Evolutionary conservation across 2,797 vertebrate genomes (phyloP).

Genomic region (Rhinella marina): DNA sequence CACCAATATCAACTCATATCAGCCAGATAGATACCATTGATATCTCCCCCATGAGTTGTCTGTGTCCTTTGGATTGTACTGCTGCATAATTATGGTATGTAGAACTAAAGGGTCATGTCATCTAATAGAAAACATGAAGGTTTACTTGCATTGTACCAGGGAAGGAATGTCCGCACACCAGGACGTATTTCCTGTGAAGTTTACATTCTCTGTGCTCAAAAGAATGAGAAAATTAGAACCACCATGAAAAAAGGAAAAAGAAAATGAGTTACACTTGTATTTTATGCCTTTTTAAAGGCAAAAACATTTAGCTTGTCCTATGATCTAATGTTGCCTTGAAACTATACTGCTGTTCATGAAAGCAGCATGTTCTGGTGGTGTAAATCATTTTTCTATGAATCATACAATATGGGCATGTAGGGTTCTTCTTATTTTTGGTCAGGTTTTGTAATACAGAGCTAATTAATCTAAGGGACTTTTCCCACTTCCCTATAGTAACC

Average conservation of each 20-base stretch:
- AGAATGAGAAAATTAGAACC: slow-evolving; percentile 34
- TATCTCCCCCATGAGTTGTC: neutral
- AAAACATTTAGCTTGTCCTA: neutral
- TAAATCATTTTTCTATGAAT: neutral
- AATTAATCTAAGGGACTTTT: too few relatives aligned
- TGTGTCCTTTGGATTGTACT: neutral
- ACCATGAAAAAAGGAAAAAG: neutral
- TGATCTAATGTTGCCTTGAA: neutral
- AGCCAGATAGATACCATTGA: neutral
- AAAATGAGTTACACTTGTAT: slow-evolving; percentile 16
- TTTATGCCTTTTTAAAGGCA: neutral
- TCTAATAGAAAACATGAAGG: slow-evolving; percentile 2
- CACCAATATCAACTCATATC: too few relatives aligned
- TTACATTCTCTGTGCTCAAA: slow-evolving; percentile 7
- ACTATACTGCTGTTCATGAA: neutral
- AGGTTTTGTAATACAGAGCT: too few relatives aligned
- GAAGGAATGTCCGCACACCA: slow-evolving; percentile 17
- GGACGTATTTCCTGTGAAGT: slow-evolving; percentile 5
- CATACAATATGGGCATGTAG: neutral
- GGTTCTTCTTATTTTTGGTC: neutral
- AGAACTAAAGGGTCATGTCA: neutral
- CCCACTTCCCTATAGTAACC: too few relatives aligned
- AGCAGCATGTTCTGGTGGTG: neutral
- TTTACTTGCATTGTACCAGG: slow-evolving; percentile 8
- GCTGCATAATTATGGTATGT: neutral